These are phyloP conservation scores for Phoxinus dragarum DNA, from an alignment of 2,797 vertebrate species.

Conservation along the genomic window DNA sequence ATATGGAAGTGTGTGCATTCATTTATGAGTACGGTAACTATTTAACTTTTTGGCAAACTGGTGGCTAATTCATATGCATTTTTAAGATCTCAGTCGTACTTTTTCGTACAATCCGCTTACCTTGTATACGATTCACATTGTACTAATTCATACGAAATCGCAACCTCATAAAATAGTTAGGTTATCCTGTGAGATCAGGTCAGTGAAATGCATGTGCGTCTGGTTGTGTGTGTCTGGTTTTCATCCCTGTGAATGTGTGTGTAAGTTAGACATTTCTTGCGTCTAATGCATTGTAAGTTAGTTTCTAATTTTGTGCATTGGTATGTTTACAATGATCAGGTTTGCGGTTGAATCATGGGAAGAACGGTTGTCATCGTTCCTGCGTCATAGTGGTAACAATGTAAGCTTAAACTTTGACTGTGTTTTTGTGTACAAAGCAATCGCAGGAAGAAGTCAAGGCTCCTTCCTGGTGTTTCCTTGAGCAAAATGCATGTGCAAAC, in stretches of 20 bases:
- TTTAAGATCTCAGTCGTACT: background rate
- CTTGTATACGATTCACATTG: background rate
- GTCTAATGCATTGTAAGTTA: background rate
- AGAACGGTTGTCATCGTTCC: constrained; percentile 5
- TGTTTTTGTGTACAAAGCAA: constrained; percentile 11
- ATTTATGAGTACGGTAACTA: no score
- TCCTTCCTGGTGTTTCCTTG: constrained; percentile 28
- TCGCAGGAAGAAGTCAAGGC: constrained; percentile 55
- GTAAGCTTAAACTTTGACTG: constrained; percentile 17
- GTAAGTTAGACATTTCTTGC: background rate
- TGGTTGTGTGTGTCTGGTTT: background rate
- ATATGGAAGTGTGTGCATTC: no score
- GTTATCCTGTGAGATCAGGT: background rate
- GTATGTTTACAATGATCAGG: background rate
- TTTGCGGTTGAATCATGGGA: constrained; percentile 19
- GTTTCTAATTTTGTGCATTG: constrained; percentile 11
- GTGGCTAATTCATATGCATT: background rate
- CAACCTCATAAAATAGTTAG: background rate
- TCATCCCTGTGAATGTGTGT: background rate
- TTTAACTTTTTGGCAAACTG: no score
- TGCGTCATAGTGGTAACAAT: constrained; percentile 4
- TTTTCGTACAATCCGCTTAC: background rate
- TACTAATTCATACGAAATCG: background rate
- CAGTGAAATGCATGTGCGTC: background rate
- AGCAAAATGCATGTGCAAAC: constrained; percentile 9